Evolutionary conservation across 1,140 invertebrate genomes (phyloP), one percentile per base, ranked within the genome.

Genomic region (Drosophila guanche): DNA sequence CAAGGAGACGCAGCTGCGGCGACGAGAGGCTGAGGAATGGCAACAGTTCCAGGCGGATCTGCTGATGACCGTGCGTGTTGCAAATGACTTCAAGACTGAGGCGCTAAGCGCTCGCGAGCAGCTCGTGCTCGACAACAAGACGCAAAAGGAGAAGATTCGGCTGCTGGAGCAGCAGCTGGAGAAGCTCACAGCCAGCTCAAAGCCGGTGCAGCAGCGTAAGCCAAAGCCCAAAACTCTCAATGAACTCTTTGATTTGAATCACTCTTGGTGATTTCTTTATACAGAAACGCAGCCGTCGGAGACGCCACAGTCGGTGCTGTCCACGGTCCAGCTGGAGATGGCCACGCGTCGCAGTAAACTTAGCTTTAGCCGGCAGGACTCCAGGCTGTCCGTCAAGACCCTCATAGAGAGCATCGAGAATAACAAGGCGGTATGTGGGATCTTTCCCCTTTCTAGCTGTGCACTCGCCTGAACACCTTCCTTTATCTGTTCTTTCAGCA

Each of bases 1-100:
- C 3, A 94, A 95, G 43, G 92, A 95, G 69, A 93, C 93, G 37
- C 93, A 93, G 59, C 86, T 94, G 55, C 92, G 94, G 25, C 90
- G 92, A 52, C 92, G 93, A 70, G 94, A 95, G 90, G 94, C 94
- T 71, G 93, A 95, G 10, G 97, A 98, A 92, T 99, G 97, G 98
- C 95, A 96, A 79, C 96, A 98, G 90, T 98, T 98, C 92, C 97
- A 98, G 91, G 95, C 95, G 60, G 98, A 99, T 92, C 93, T 99
- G 0, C 92, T 98, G 27, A 97, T 97, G 92, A 97, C 97, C 0
- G 98, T 99, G 0, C 93, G 97, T 16, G 97, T 99, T 6, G 97
- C 98, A 8, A 98, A 98, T 92, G 97, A 98, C 90, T 98, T 98
- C 92, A 97, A 98, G 91, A 96, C 95, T 22, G 96, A 97, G 91